A percentile compares a stretch with the other conserved stretches of the same genome.
Evolutionary conservation across 2,797 vertebrate genomes (phyloP).

Genomic region (Hoplostethus mediterraneus): DNA sequence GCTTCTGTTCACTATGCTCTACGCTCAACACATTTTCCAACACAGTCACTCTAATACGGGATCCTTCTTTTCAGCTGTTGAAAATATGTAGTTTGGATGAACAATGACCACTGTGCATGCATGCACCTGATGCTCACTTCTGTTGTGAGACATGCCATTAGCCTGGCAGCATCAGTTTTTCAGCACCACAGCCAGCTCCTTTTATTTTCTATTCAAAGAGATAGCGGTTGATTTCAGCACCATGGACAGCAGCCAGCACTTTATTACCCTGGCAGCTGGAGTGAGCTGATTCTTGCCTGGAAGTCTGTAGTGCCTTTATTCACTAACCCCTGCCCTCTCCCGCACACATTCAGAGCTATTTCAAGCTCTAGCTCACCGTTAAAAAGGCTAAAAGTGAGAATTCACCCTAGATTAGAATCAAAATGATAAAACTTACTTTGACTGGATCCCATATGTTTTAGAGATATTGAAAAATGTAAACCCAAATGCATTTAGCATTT

Average conservation of each 20-base stretch:
- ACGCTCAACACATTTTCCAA: slow-evolving; percentile 29
- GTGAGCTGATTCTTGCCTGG: slow-evolving; percentile 61
- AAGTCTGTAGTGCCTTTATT: slow-evolving; percentile 68
- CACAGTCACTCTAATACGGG: background rate
- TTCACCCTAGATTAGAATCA: slow-evolving; percentile 37
- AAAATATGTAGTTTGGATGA: slow-evolving; percentile 39
- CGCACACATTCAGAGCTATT: slow-evolving; percentile 50
- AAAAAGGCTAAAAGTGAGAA: slow-evolving; percentile 30
- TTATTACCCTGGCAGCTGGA: slow-evolving; percentile 74
- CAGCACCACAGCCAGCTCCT: slow-evolving; percentile 60
- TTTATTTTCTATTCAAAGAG: slow-evolving; percentile 62
- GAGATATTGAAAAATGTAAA: background rate
- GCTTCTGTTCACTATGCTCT: slow-evolving; percentile 12
- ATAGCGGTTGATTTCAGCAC: slow-evolving; percentile 76
- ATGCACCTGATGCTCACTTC: slow-evolving; percentile 67
- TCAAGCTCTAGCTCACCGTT: slow-evolving; percentile 47
- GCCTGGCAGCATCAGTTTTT: slow-evolving; percentile 58
- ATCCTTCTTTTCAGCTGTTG: slow-evolving; percentile 13
- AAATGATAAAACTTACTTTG: slow-evolving; percentile 17
- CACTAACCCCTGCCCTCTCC: slow-evolving; percentile 67
- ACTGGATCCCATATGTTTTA: slow-evolving; percentile 12
- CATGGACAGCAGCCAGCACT: slow-evolving; percentile 72
- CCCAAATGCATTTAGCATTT: background rate
- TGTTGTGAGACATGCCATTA: slow-evolving; percentile 62
- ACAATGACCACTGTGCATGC: slow-evolving; percentile 24